A percentile compares a stretch with the other conserved stretches of the same genome.
These are phyloP conservation scores for Tortricodes alternella DNA, from an alignment of 2,888 invertebrate species.

Conservation along the genomic window DNA sequence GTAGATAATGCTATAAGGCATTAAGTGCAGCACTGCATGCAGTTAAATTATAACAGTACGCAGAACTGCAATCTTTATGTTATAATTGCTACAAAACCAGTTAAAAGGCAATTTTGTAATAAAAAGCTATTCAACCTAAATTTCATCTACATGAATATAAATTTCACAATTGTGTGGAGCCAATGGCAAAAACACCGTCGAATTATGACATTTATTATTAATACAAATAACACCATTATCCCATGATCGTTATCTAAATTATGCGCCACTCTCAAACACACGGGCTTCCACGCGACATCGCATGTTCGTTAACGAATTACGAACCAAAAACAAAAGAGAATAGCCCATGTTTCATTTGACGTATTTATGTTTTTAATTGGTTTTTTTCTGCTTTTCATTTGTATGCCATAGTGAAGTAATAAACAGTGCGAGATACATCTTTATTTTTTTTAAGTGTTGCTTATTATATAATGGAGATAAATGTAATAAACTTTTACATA, in stretches of 20 bases:
- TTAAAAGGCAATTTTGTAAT: too few relatives aligned
- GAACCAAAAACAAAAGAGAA: neutral
- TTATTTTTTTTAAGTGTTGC: too few relatives aligned
- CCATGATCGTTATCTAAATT: slow-evolving; percentile 13
- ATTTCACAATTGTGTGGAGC: neutral
- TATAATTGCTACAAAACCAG: too few relatives aligned
- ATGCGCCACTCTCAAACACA: slow-evolving; percentile 10
- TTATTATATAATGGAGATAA: too few relatives aligned
- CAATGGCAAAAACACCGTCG: neutral
- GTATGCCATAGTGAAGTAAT: neutral
- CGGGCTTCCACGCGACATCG: slow-evolving; percentile 5
- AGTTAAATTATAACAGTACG: too few relatives aligned
- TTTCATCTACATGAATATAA: neutral
- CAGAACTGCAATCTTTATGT: too few relatives aligned
- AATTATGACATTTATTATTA: slow-evolving; percentile 12
- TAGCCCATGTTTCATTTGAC: neutral
- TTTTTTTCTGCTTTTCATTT: neutral
- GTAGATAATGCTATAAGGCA: too few relatives aligned
- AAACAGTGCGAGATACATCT: neutral
- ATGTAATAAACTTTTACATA: too few relatives aligned
- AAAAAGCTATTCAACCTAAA: neutral
- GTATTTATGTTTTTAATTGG: slow-evolving; percentile 2
- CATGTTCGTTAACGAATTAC: slow-evolving; percentile 1
- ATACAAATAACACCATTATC: neutral
- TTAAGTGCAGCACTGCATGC: too few relatives aligned